Evolutionary conservation across 2,113 vertebrate genomes (phyloP).

Genomic region (Mus pahari): DNA sequence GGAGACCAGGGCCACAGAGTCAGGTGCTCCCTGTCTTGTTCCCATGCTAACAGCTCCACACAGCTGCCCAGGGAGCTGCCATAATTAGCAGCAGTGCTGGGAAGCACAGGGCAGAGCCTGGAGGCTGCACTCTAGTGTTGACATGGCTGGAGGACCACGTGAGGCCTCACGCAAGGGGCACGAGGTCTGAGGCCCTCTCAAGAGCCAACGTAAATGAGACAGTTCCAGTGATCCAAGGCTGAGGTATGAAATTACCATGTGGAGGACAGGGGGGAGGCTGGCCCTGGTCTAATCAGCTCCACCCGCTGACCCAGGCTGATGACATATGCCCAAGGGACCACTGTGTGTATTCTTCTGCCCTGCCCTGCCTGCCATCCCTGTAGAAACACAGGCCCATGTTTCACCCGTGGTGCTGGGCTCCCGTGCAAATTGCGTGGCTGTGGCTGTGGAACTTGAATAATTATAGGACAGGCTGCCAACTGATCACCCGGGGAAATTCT

Average conservation of each 20-base stretch:
- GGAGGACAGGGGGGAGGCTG: not conserved
- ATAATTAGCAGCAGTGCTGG: accelerated
- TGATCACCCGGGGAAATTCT: too few relatives aligned
- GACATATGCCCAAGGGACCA: accelerated
- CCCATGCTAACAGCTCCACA: not conserved
- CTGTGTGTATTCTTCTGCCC: accelerated
- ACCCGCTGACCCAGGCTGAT: not conserved
- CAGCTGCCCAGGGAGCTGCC: not conserved
- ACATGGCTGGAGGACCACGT: accelerated
- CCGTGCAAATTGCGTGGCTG: too few relatives aligned
- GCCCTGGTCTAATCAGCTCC: accelerated
- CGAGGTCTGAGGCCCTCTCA: not conserved
- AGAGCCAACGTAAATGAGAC: not conserved
- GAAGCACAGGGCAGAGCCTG: not conserved
- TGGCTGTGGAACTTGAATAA: too few relatives aligned
- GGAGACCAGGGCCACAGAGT: not conserved
- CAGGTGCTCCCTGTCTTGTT: not conserved
- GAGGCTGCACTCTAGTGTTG: not conserved
- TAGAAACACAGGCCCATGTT: too few relatives aligned
- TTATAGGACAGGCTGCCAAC: accelerated
- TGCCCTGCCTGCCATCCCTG: accelerated
- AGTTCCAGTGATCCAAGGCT: not conserved
- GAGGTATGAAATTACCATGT: accelerated
- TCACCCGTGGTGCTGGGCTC: not conserved
- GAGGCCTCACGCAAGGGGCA: accelerated